phyloP scores from a whole-genome alignment of 2,113 vertebrate genomes.

The Sterrhoptilus dennistouni region DNA sequence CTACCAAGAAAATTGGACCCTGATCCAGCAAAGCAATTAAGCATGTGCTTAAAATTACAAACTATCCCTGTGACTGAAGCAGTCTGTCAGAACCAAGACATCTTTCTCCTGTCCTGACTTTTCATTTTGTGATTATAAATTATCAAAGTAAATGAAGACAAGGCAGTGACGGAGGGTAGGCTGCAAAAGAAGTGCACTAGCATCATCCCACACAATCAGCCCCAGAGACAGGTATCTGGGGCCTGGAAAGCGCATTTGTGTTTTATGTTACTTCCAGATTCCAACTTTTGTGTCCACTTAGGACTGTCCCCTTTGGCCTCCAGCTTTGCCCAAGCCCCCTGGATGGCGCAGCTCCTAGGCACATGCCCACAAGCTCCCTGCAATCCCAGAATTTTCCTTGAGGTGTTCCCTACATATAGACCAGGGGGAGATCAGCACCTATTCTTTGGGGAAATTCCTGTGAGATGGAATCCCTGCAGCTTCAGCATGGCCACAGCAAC shows the following conservation, averaged over 20 bases:
- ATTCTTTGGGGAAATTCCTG: not conserved
- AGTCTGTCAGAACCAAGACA: not conserved
- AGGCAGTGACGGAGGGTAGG: not conserved
- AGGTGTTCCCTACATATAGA: not conserved
- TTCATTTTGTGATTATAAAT: not conserved
- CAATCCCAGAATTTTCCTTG: not conserved
- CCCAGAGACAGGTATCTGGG: not conserved
- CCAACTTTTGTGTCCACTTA: not conserved
- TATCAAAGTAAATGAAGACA: not conserved
- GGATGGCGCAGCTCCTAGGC: not conserved
- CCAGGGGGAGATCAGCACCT: not conserved
- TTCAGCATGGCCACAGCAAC: not conserved
- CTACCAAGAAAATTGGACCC: not conserved
- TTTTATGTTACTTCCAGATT: not conserved
- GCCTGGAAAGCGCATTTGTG: not conserved
- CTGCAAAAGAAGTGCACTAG: not conserved
- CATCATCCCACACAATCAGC: not conserved
- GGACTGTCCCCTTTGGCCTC: not conserved
- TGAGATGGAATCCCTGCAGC: not conserved
- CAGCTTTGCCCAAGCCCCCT: not conserved
- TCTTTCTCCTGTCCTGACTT: not conserved
- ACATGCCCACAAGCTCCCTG: rapidly evolving
- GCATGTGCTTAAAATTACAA: constrained; percentile 1
- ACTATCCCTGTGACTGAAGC: not conserved
- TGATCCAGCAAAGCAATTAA: not conserved